Evolutionary conservation across 1,140 invertebrate species (phyloP).

Genomic region (Drosophila baimaii): DNA sequence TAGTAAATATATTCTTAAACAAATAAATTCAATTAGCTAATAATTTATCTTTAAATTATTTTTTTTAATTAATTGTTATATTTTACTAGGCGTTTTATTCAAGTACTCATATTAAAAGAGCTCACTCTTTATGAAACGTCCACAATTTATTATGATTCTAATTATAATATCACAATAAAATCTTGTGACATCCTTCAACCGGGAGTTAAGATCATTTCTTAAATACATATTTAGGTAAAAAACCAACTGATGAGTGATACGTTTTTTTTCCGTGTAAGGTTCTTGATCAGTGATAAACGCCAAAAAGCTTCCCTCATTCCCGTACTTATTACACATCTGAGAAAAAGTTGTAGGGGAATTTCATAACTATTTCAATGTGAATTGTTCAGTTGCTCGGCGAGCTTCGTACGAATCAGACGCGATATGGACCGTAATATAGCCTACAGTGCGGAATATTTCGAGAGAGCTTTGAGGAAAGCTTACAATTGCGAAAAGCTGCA

Average conservation of each 20-base stretch:
- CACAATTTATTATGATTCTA: too few species aligned
- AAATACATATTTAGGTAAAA: too few species aligned
- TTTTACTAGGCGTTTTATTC: too few species aligned
- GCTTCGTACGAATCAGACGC: slow-evolving; percentile 30
- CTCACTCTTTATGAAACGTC: background rate
- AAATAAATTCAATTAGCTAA: too few species aligned
- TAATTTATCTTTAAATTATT: too few species aligned
- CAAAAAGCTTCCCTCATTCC: slow-evolving; percentile 16
- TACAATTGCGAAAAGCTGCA: slow-evolving; percentile 41
- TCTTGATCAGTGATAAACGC: slow-evolving; percentile 4
- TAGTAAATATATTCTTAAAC: too few species aligned
- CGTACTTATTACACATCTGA: background rate
- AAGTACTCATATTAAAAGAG: too few species aligned
- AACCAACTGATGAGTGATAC: background rate
- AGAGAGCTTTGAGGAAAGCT: slow-evolving; percentile 52
- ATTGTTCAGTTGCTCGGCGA: slow-evolving; percentile 37
- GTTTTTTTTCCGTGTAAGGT: slow-evolving; percentile 3
- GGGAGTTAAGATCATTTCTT: background rate
- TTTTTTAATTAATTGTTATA: too few species aligned
- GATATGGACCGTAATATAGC: slow-evolving; percentile 12
- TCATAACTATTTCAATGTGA: slow-evolving; percentile 9
- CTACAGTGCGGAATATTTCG: slow-evolving; percentile 44
- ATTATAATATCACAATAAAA: too few species aligned
- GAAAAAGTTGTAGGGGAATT: slow-evolving; percentile 6
- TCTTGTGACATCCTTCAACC: background rate